A percentile compares a stretch with the other conserved stretches of the same genome.
Conservation (phyloP, 2,888 invertebrate genomes). For the Meiosimyza platycephala region DNA sequence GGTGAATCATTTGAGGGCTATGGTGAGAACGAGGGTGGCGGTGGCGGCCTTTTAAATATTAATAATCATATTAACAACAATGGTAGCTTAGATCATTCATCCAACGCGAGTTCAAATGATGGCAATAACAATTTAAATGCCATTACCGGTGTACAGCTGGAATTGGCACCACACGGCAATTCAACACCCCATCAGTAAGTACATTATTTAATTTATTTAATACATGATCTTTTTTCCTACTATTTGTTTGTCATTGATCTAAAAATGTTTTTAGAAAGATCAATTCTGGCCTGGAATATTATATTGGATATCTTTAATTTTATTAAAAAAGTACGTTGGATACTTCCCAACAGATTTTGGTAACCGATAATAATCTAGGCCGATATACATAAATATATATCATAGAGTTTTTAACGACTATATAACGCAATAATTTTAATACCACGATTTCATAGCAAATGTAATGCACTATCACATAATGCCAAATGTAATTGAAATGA, state of each 20-base stretch:
- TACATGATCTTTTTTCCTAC: background rate
- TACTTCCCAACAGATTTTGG: no score
- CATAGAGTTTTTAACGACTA: no score
- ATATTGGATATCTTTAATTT: no score
- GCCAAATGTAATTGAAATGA: no score
- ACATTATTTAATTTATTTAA: background rate
- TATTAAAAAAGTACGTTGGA: no score
- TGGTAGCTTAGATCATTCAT: slow-evolving; percentile 3
- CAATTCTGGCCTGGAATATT: no score
- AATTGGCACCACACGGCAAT: slow-evolving; percentile 63
- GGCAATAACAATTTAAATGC: slow-evolving; percentile 59
- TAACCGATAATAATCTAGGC: background rate
- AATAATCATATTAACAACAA: slow-evolving; percentile 39
- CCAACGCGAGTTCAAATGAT: slow-evolving; percentile 1
- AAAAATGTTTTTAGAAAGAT: no score
- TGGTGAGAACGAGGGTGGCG: slow-evolving; percentile 71
- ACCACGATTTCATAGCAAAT: no score
- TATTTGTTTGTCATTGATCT: no score
- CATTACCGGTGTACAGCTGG: slow-evolving; percentile 62
- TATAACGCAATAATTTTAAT: no score
- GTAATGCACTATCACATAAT: no score
- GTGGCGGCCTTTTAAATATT: slow-evolving; percentile 8
- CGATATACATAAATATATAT: no score
- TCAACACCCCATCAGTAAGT: slow-evolving; percentile 54
- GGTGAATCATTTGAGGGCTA: slow-evolving; percentile 86